Conservation (phyloP, 2,113 vertebrate genomes). For the Probosciger aterrimus region DNA sequence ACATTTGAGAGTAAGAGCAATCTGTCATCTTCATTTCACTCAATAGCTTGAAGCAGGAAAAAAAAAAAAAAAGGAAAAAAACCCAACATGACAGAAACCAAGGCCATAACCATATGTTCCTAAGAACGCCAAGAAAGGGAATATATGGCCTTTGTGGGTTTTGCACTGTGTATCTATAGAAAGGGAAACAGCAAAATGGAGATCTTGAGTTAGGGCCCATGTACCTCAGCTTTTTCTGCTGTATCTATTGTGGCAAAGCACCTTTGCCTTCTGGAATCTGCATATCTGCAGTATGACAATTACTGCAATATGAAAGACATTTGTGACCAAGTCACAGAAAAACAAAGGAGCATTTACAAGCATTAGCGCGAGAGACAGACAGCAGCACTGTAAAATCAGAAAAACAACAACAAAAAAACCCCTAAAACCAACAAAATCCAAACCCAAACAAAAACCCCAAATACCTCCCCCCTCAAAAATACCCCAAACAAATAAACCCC, state of each 20-base stretch:
- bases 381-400: background rate
- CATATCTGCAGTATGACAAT: background rate
- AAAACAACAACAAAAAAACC: background rate
- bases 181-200: background rate
- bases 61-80: background rate
- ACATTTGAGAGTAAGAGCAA: constrained; percentile 13
- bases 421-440: background rate
- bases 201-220: background rate
- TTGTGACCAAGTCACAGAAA: background rate
- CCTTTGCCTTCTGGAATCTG: background rate
- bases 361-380: background rate
- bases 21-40: background rate
- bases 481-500: background rate
- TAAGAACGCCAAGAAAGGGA: background rate
- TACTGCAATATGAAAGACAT: background rate
- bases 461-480: background rate
- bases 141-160: background rate
- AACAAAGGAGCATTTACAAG: background rate
- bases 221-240: background rate
- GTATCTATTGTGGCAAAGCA: background rate
- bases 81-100: background rate
- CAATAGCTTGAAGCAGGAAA: background rate
- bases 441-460: background rate
- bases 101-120: background rate
- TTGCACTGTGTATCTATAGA: background rate